Evolutionary conservation across 2,113 vertebrate genomes (phyloP), one percentile per base, ranked within the genome.

Genomic region (Sinocyclocheilus maitianheensis): DNA sequence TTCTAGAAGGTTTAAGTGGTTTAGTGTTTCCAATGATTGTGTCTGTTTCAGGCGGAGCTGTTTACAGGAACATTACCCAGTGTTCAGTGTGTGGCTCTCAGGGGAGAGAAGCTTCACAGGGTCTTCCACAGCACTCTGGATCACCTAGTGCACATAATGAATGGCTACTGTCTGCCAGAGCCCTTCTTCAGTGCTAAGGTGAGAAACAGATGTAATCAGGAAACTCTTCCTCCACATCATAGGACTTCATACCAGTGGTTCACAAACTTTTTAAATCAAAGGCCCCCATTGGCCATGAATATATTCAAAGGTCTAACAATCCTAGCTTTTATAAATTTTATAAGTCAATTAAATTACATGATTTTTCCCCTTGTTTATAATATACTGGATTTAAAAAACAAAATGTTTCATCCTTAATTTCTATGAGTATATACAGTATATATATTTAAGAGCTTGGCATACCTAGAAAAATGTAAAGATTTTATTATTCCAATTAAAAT

Each of bases 51-150:
- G 98, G 98, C 98, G 22, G 98, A 99, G 58, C 95, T 98, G 88
- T 93, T 97, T 89, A 97, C 95, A 0, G 97, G 97, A 0, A 75
- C 91, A 6, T 91, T 99, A 89, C 98, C 98, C 0, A 89, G 84
- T 67, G 96, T 98, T 93, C 97, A 99, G 94, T 96, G 97, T 60
- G 96, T 97, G 6, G 97, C 97, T 0, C 94, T 99, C 51, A 94
- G 96, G 87, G 98, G 98, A 0, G 98, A 99, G 93, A 99, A 99
- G 72, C 96, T 99, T 11, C 98, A 99, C 86, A 93, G 97, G 79
- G 96, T 99, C 84, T 99, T 99, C 93, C 98, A 99, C 92, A 98
- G 92, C 69, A 98, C 97, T n/a, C 93, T 99, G 67, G 98, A 98
- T 91, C 97, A 99, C 89, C 94, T 99, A 85, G 95, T 97, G 85